A percentile compares a stretch with the other conserved stretches of the same genome.
Evolutionary conservation across 2,113 vertebrate genomes (phyloP).

Genomic region (Paradoxurus hermaphroditus): DNA sequence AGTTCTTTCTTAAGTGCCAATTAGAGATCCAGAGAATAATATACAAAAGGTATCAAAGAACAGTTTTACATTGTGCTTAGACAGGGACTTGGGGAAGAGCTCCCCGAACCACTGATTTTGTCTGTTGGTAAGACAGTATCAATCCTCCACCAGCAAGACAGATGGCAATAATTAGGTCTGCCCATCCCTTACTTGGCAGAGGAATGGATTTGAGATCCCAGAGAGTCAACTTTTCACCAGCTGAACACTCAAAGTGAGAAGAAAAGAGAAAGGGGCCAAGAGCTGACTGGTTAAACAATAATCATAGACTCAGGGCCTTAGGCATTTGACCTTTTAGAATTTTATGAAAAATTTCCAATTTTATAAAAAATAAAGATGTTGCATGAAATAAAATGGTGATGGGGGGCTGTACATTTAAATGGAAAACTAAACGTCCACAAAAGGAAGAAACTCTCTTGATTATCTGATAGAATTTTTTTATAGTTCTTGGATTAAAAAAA

Average conservation of each 20-base stretch:
- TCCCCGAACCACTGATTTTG: conserved; percentile 41
- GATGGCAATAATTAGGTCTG: conserved; percentile 64
- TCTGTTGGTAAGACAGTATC: conserved; percentile 26
- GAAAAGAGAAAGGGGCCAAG: conserved; percentile 31
- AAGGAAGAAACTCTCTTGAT: neutral
- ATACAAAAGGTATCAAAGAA: conserved; percentile 9
- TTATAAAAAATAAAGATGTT: conserved; percentile 35
- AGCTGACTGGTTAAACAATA: conserved; percentile 37
- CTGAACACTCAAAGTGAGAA: conserved; percentile 49
- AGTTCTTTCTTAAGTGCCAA: neutral
- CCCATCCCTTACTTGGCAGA: conserved; percentile 61
- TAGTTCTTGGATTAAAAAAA: neutral
- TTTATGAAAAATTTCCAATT: too few relatives aligned
- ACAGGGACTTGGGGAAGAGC: neutral
- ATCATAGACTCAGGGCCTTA: neutral
- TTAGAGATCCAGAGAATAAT: conserved; percentile 1
- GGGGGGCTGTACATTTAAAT: neutral
- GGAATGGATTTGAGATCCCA: conserved; percentile 28
- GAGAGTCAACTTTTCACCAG: conserved; percentile 48
- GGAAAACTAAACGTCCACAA: neutral
- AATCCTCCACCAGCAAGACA: conserved; percentile 20
- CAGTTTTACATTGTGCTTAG: neutral
- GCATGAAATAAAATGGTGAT: neutral
- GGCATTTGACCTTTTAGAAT: conserved; percentile 30
- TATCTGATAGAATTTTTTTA: neutral